Evolutionary conservation across 2,113 vertebrate genomes (phyloP), one percentile per base, ranked within the genome.

Genomic region (Tachysurus fulvidraco): DNA sequence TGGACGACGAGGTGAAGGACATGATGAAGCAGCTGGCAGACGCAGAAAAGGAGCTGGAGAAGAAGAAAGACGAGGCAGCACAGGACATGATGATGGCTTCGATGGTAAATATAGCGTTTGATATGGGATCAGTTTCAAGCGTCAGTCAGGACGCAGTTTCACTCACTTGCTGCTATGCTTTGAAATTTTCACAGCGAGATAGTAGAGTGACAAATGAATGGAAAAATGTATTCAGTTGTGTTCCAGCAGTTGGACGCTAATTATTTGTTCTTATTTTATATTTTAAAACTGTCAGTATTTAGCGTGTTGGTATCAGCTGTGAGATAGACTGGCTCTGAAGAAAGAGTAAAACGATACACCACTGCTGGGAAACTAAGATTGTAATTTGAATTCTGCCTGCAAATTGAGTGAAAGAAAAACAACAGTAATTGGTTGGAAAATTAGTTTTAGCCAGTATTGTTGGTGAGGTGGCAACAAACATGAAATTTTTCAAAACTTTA

Each of bases 41-140:
- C 1, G 97, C 97, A 0, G 98, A 99, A 88, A 91, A 92, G 50
- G 96, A 97, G 86, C 94, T 99, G 83, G 91, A 92, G 80, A 91
- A 5, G 80, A 99, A 98, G 90, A 97, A 97, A 88, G 93, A 93
- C 0, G 96, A 96, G 36, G 97, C 98, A 0, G 96, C 97, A 85
- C 93, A 92, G 81, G 98, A 99, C 89, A 98, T 98, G 97, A 98
- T 96, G 96, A 98, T 99, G 97, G 97, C 98, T 0, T 89, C 90
- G 5, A 97, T 96, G 97, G 98, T 99, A 87, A 84, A 95, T 84
- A 4, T 4, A 13, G 0, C 13, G 13, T 46, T 69, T 19, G 60
- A 16, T 7, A 1, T 21, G 14, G 28, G 28, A 36, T 25, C 12
- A 8, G 36, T 10, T 5, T 50, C 46, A 50, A 23, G 28, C 17